Conservation (phyloP, 2,113 vertebrate species). For the Gorilla gorilla region DNA sequence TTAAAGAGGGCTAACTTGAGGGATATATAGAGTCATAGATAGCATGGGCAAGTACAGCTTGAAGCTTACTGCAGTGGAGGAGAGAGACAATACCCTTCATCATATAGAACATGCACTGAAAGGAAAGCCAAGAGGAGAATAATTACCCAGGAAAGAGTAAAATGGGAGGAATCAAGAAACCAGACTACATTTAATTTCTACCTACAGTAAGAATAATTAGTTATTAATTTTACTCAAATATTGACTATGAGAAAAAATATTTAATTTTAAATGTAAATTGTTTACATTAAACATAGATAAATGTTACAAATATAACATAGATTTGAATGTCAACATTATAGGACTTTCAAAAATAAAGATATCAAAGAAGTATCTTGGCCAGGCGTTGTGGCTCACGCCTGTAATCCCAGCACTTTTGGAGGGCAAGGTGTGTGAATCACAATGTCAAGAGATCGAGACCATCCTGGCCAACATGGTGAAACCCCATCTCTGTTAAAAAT, state of each 20-base stretch:
- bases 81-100: neutral
- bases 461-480: too few relatives aligned
- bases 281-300: neutral
- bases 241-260: neutral
- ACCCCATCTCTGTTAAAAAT: too few relatives aligned
- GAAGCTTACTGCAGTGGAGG: neutral
- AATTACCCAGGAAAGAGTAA: neutral
- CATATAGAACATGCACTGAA: neutral
- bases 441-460: too few relatives aligned
- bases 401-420: too few relatives aligned
- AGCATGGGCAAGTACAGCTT: neutral
- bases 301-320: neutral
- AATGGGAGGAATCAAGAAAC: neutral
- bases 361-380: neutral
- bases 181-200: neutral
- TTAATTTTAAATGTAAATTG: neutral
- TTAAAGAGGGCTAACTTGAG: neutral
- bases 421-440: too few relatives aligned
- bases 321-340: neutral
- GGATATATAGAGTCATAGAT: neutral
- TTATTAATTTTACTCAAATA: neutral
- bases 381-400: too few relatives aligned
- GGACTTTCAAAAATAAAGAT: neutral
- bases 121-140: neutral
- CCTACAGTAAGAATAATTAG: neutral